phyloP scores from a whole-genome alignment of 2,888 invertebrate genomes.

The Stenoptilia bipunctidactyla region DNA sequence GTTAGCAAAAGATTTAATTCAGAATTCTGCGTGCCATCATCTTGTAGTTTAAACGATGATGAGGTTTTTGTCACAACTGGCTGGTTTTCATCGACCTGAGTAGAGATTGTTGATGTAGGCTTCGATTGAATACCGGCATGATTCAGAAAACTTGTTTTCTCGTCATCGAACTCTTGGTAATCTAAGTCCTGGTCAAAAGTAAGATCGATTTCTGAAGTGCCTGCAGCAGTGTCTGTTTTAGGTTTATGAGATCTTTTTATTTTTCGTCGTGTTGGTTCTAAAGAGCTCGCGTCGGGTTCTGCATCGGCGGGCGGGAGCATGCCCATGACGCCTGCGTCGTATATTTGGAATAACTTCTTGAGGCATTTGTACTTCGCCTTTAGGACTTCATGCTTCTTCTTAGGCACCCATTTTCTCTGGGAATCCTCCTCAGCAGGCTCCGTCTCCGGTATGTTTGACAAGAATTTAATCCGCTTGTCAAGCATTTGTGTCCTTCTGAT shows the following conservation, averaged over 20 bases:
- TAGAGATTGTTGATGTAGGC: too few relatives aligned
- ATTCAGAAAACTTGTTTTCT: slow-evolving; percentile 16
- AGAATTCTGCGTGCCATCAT: too few relatives aligned
- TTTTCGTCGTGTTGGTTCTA: slow-evolving; percentile 14
- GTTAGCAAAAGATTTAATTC: too few relatives aligned
- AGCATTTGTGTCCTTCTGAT: slow-evolving; percentile 27
- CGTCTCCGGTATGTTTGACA: slow-evolving; percentile 44
- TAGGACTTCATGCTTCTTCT: slow-evolving; percentile 55
- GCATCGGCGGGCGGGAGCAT: slow-evolving; percentile 33
- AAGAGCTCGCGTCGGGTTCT: slow-evolving; percentile 9
- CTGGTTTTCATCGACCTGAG: too few relatives aligned
- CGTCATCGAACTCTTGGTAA: not conserved
- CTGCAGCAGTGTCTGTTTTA: slow-evolving; percentile 44
- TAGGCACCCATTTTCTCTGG: slow-evolving; percentile 49
- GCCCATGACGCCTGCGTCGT: slow-evolving; percentile 51
- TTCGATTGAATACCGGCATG: slow-evolving; percentile 14
- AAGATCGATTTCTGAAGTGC: slow-evolving; percentile 28
- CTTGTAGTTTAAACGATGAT: too few relatives aligned
- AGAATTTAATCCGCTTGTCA: slow-evolving; percentile 24
- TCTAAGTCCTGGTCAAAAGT: too few relatives aligned
- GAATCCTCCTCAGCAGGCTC: slow-evolving; percentile 29
- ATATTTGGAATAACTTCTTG: slow-evolving; percentile 57
- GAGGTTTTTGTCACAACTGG: too few relatives aligned
- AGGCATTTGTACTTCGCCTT: slow-evolving; percentile 61
- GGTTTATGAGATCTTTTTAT: slow-evolving; percentile 40